These are phyloP conservation scores for Colletes gigas DNA, from an alignment of 1,140 invertebrate species.

Conservation along the genomic window DNA sequence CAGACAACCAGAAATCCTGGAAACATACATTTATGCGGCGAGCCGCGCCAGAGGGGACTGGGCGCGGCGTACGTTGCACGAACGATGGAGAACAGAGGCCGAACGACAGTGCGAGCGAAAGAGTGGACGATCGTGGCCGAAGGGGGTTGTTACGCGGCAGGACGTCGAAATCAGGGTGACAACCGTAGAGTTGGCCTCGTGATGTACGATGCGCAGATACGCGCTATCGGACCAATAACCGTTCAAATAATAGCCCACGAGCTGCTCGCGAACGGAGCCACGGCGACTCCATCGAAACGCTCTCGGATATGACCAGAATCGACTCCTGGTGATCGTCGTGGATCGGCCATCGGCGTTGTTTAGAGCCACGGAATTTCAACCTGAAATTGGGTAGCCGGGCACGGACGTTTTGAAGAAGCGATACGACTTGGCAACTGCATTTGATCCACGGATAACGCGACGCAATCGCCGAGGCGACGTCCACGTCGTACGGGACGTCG, in stretches of 20 bases:
- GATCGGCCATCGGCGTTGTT: neutral
- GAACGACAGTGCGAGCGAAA: slow-evolving; percentile 28
- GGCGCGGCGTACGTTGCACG: slow-evolving; percentile 42
- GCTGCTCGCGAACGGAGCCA: slow-evolving; percentile 45
- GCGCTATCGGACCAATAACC: slow-evolving; percentile 77
- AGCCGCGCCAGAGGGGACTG: slow-evolving; percentile 57
- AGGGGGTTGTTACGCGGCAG: slow-evolving; percentile 30
- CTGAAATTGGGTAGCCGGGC: slow-evolving; percentile 30
- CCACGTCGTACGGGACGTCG: slow-evolving; percentile 19
- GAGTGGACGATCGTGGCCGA: slow-evolving; percentile 20
- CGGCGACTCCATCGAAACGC: slow-evolving; percentile 43
- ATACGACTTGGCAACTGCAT: slow-evolving; percentile 66
- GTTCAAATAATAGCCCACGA: slow-evolving; percentile 75
- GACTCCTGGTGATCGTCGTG: neutral
- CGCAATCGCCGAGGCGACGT: slow-evolving; percentile 39
- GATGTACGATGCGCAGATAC: slow-evolving; percentile 74
- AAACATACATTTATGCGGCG: slow-evolving; percentile 73
- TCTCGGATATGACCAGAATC: slow-evolving; percentile 19
- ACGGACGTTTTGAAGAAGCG: slow-evolving; percentile 3
- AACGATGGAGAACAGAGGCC: slow-evolving; percentile 37
- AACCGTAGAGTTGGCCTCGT: slow-evolving; percentile 73
- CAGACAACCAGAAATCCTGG: slow-evolving; percentile 74
- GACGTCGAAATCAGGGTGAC: slow-evolving; percentile 70
- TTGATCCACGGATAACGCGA: slow-evolving; percentile 64
- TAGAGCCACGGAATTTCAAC: slow-evolving; percentile 21